A percentile compares a stretch with the other conserved stretches of the same genome.
phyloP scores from a whole-genome alignment of 2,113 vertebrate species.

The Oncorhynchus gorbuscha region DNA sequence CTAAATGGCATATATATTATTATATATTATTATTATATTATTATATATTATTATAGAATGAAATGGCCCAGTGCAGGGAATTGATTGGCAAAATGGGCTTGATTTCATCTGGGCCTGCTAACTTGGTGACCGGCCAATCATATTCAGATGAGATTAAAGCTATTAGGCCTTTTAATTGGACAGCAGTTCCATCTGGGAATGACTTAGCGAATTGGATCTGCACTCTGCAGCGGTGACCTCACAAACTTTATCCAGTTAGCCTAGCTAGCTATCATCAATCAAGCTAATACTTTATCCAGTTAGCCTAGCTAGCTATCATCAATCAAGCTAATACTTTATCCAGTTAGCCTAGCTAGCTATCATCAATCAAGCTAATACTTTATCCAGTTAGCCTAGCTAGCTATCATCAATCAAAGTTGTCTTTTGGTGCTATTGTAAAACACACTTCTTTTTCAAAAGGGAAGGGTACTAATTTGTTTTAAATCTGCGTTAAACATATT shows the following conservation, averaged over 20 bases:
- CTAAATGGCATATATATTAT: too few relatives aligned
- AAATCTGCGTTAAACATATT: too few relatives aligned
- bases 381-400: conserved; percentile 2
- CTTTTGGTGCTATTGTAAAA: too few relatives aligned
- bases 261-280: conserved; percentile 18
- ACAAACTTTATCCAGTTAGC: conserved; percentile 38
- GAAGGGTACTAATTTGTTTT: too few relatives aligned
- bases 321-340: too few relatives aligned
- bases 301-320: too few relatives aligned
- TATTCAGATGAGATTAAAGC: conserved; percentile 52
- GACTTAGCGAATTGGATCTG: too few relatives aligned
- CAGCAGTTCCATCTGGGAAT: conserved; percentile 34
- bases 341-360: too few relatives aligned
- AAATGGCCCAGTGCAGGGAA: conserved; percentile 48
- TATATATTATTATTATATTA: too few relatives aligned
- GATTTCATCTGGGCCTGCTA: conserved; percentile 53
- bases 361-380: too few relatives aligned
- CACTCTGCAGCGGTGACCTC: conserved; percentile 33
- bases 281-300: conserved; percentile 6
- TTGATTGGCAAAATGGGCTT: conserved; percentile 49
- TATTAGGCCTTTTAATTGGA: conserved; percentile 27
- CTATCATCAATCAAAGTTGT: not conserved
- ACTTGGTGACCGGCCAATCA: conserved; percentile 49
- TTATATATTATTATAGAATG: too few relatives aligned
- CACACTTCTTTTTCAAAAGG: too few relatives aligned